Base-by-base conservation (phyloP, 2,113 vertebrate species). In the Delphinus delphis region DNA sequence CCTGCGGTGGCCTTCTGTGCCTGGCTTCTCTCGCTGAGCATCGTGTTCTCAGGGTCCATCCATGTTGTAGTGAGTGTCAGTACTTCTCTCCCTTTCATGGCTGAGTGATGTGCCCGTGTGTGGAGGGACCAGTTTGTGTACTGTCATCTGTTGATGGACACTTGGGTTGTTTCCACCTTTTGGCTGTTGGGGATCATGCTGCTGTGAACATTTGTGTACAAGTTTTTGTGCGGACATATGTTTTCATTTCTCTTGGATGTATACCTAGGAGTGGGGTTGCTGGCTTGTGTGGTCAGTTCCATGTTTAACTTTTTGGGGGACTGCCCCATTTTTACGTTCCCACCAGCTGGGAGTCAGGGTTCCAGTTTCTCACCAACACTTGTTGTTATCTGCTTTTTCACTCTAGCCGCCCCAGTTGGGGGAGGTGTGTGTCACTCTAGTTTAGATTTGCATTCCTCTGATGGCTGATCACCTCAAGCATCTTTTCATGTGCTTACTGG, bases 41-140 rank as follows among this genome's bases (percentile, higher is more conserved):
- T 44, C 71, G 0, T 3, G 15, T 44, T 26, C 14, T 44, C 31
- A 44, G 4, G 28, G 10, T 55, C 41, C 0, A 0, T 47, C 41
- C 41, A 26, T 0, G 0, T 17, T 10, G 90, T 28, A 2, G 38
- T 3, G 33, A 25, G 47, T 28, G 91, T 55, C 18, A 8, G 26
- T 4, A 26, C 17, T 21, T 65, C 5, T 0, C 9, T 84, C 21
- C n/a, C 6, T 5, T 13, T 53, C 0, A 0, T 0, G 26, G n/a
- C 81, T 2, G 60, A 4, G 44, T 2, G 11, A 1, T 5, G 0
- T 5, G 36, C 31, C 20, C 2, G 2, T 1, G 31, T 13, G 2
- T 26, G 81, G 50, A 26, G 17, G 47, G 31, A 12, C 63, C 15
- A 25, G 12, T 13, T 14, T 38, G 83, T 28, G 26, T 13, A 2